Percentiles rank a stretch among this genome's conserved stretches.
phyloP scores from a whole-genome alignment of 2,888 invertebrate species.

The Dexiosoma caninum region DNA sequence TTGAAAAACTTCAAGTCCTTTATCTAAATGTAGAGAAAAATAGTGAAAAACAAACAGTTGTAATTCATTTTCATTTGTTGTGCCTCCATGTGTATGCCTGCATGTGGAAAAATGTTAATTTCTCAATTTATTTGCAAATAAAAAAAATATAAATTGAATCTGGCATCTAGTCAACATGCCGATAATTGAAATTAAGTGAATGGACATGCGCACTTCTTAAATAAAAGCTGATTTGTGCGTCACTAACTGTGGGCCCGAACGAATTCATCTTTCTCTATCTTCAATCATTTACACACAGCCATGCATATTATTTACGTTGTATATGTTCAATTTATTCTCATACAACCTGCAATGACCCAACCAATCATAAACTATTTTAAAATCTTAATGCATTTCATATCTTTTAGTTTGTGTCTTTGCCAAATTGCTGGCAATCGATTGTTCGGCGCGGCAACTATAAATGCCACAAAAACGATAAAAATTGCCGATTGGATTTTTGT shows the following conservation, averaged over 20 bases:
- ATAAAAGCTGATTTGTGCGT: constrained; percentile 60
- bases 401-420: not conserved
- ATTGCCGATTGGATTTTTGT: constrained; percentile 39
- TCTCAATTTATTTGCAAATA: not conserved
- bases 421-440: constrained; percentile 30
- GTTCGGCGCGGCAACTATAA: constrained; percentile 25
- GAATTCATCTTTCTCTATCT: not conserved
- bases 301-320: not conserved
- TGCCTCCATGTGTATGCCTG: not conserved
- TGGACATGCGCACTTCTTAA: constrained; percentile 57
- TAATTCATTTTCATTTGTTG: too few relatives aligned
- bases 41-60: too few relatives aligned
- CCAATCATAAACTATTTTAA: constrained; percentile 56
- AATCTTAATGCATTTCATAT: constrained; percentile 25
- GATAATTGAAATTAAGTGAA: constrained; percentile 45
- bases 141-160: not conserved
- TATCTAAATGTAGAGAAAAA: too few relatives aligned
- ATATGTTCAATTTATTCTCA: constrained; percentile 12
- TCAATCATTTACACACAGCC: not conserved
- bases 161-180: constrained; percentile 38
- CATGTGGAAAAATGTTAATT: not conserved
- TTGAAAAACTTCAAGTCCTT: too few relatives aligned
- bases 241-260: constrained; percentile 36
- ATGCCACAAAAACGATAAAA: constrained; percentile 8
- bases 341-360: constrained; percentile 54